Conservation (phyloP, 2,888 invertebrate genomes). For the Polyploca ridens region DNA sequence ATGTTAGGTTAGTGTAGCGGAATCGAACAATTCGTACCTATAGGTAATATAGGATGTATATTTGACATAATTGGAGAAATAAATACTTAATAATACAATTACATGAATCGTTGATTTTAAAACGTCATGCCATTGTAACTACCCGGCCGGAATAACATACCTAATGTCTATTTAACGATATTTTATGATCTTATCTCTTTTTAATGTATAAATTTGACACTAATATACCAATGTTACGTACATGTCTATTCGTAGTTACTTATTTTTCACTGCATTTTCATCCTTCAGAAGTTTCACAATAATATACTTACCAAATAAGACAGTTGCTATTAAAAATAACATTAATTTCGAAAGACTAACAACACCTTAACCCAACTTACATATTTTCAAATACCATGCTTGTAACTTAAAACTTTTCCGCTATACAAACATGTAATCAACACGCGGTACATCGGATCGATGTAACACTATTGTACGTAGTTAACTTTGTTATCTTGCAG, state of each 20-base stretch:
- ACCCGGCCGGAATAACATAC: no score
- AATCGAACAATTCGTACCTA: not conserved
- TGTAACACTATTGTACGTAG: constrained; percentile 64
- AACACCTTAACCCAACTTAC: not conserved
- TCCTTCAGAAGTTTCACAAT: no score
- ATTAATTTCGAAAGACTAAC: not conserved
- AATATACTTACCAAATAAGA: no score
- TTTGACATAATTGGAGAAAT: not conserved
- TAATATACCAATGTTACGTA: no score
- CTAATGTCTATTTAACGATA: no score
- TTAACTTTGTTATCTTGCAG: constrained; percentile 78
- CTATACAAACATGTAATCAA: constrained; percentile 26
- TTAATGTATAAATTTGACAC: no score
- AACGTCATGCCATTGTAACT: not conserved
- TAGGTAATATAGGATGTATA: no score
- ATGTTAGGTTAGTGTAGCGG: constrained; percentile 43
- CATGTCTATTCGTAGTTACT: no score
- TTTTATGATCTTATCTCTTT: no score
- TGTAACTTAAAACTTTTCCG: not conserved
- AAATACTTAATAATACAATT: not conserved
- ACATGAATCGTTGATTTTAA: not conserved
- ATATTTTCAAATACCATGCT: not conserved
- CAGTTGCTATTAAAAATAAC: no score
- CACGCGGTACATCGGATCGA: constrained; percentile 61
- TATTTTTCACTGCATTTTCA: no score